Conservation (phyloP, 2,113 vertebrate species). For the Pteropus alecto region DNA sequence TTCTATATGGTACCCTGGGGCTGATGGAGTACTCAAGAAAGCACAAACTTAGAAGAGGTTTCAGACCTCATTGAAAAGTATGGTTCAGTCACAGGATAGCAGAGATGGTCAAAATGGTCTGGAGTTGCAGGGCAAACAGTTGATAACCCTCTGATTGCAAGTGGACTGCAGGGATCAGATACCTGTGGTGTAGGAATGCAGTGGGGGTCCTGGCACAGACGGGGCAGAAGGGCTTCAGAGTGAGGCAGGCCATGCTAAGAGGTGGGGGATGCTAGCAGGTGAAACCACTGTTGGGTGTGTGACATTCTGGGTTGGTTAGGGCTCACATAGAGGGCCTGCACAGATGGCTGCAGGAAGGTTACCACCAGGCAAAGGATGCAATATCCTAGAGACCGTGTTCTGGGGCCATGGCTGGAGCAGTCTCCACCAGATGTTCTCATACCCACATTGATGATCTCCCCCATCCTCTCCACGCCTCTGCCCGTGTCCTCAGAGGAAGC, state of each 20-base stretch:
- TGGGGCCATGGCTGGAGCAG: neutral
- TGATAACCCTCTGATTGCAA: neutral
- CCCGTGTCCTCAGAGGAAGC: neutral
- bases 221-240: neutral
- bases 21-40: neutral
- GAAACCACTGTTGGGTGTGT: neutral
- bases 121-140: neutral
- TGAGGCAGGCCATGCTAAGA: neutral
- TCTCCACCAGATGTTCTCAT: neutral
- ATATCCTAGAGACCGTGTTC: neutral
- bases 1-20: no score
- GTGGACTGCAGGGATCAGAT: neutral
- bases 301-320: neutral
- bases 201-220: no score
- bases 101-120: neutral
- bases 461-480: no score
- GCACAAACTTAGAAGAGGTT: neutral
- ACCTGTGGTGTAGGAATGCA: accelerated
- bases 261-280: neutral
- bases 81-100: neutral
- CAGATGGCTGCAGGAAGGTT: neutral
- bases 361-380: neutral
- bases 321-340: neutral
- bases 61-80: neutral
- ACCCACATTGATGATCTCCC: neutral